Percentiles rank a stretch among this genome's conserved stretches.
Conservation (phyloP, 2,888 invertebrate species). For the Brachylomia viminalis region DNA sequence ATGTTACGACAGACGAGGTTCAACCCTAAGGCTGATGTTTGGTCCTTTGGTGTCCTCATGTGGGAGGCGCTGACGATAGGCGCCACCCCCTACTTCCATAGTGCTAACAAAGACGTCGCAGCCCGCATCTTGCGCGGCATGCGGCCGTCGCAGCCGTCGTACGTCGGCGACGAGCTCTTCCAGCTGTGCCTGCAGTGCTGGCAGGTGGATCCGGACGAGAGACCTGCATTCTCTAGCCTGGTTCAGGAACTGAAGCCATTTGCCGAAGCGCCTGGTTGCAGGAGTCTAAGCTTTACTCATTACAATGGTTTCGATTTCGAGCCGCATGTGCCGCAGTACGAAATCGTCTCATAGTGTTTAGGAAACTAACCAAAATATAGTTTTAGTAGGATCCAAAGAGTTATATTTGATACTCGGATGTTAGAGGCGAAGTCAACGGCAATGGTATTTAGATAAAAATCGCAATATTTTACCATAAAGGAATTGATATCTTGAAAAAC, state of each 20-base stretch:
- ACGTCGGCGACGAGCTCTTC: constrained; percentile 94
- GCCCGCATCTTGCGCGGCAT: constrained; percentile 93
- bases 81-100: constrained; percentile 94
- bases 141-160: constrained; percentile 93
- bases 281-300: constrained; percentile 86
- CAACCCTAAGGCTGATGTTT: constrained; percentile 94
- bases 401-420: constrained; percentile 62
- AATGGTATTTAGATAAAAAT: constrained; percentile 18
- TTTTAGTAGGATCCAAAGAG: constrained; percentile 65
- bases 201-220: constrained; percentile 95
- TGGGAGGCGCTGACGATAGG: constrained; percentile 96
- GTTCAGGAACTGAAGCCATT: constrained; percentile 84
- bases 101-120: constrained; percentile 92
- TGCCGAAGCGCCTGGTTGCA: constrained; percentile 78
- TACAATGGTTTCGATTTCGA: constrained; percentile 87
- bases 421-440: constrained; percentile 20
- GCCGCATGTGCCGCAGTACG: constrained; percentile 85
- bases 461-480: constrained; percentile 20
- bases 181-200: constrained; percentile 96
- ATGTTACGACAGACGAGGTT: constrained; percentile 93
- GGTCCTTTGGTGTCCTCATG: constrained; percentile 95
- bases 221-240: constrained; percentile 93
- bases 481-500: constrained; percentile 23
- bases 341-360: constrained; percentile 81
- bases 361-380: constrained; percentile 65